Evolutionary conservation across 2,888 invertebrate genomes (phyloP).

Genomic region (Luperina testacea): DNA sequence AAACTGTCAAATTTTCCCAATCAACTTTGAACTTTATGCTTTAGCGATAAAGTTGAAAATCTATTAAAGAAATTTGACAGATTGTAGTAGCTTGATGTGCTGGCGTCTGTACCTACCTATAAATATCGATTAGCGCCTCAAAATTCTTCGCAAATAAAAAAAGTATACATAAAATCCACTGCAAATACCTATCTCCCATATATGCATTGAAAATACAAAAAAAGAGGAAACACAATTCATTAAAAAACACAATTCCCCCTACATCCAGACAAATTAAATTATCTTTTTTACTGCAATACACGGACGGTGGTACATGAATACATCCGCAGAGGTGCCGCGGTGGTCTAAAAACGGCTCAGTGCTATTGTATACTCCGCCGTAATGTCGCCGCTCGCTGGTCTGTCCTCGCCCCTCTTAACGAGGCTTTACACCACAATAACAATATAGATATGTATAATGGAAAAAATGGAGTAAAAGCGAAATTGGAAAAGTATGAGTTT

Average conservation of each 20-base stretch:
- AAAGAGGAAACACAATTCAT: background rate
- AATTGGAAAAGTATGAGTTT: background rate
- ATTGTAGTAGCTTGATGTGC: too few species aligned
- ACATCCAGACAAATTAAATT: constrained; percentile 44
- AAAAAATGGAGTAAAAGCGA: background rate
- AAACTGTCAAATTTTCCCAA: too few species aligned
- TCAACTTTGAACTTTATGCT: too few species aligned
- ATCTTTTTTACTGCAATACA: constrained; percentile 57
- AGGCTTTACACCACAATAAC: constrained; percentile 36
- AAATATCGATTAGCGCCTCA: too few species aligned
- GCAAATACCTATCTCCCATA: background rate
- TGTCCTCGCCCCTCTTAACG: constrained; percentile 31
- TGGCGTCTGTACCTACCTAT: too few species aligned
- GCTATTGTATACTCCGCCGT: constrained; percentile 42
- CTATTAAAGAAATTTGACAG: too few species aligned
- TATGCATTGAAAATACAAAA: background rate
- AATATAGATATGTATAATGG: background rate
- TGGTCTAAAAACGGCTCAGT: constrained; percentile 45
- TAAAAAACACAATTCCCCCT: constrained; percentile 15
- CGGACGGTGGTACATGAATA: constrained; percentile 16
- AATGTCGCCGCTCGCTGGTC: constrained; percentile 19
- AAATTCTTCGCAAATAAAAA: too few species aligned
- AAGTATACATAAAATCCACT: too few species aligned
- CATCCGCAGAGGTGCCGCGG: constrained; percentile 39
- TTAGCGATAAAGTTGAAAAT: too few species aligned